A percentile compares a stretch with the other conserved stretches of the same genome.
phyloP scores from a whole-genome alignment of 1,140 invertebrate genomes.

The Apocrypta bakeri region DNA sequence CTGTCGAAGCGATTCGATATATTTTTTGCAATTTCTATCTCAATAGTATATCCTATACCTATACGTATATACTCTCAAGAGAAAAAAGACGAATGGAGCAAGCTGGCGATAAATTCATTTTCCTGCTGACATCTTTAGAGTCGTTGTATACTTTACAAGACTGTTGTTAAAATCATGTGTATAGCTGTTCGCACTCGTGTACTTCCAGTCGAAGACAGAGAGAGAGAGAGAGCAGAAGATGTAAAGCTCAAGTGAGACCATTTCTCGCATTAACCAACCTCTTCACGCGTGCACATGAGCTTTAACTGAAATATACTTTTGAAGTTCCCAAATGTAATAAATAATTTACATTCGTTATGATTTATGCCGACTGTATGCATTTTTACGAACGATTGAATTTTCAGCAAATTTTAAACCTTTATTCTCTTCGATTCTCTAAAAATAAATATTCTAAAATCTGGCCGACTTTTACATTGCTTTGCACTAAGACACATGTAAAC shows the following conservation, averaged over 20 bases:
- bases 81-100: conserved; percentile 19
- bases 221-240: neutral
- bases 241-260: conserved; percentile 27
- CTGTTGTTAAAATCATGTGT: conserved; percentile 38
- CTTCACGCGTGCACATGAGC: neutral
- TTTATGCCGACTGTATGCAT: neutral
- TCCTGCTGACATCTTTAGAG: conserved; percentile 44
- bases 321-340: neutral
- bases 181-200: neutral
- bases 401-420: too few relatives aligned
- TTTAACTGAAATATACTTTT: conserved; percentile 1
- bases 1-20: neutral
- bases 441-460: neutral
- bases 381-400: neutral
- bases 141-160: conserved; percentile 39
- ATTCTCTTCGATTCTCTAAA: neutral
- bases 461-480: neutral
- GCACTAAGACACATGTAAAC: neutral
- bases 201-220: neutral
- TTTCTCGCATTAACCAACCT: conserved; percentile 20
- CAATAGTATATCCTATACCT: neutral
- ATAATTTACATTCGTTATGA: conserved; percentile 21
- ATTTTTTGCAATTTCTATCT: conserved; percentile 8
- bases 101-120: conserved; percentile 42
- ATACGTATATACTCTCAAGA: too few relatives aligned